phyloP scores from a whole-genome alignment of 2,888 invertebrate species.

The Hermaeophaga mercurialis region DNA sequence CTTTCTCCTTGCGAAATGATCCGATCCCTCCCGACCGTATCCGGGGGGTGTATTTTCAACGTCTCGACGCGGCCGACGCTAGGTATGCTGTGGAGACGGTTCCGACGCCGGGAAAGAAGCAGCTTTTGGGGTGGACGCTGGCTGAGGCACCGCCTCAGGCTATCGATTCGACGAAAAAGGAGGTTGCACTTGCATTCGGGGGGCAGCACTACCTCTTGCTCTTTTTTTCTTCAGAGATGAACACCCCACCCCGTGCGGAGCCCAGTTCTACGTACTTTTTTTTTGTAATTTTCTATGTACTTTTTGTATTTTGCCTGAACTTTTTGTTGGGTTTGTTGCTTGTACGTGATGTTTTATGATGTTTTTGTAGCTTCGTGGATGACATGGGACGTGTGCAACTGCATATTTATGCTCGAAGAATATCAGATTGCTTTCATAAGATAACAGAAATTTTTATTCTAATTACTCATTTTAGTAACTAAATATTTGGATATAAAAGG shows the following conservation, averaged over 20 bases:
- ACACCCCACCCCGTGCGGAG: not conserved
- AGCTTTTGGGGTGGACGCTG: slow-evolving; percentile 54
- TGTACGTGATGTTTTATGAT: slow-evolving; percentile 34
- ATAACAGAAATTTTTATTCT: no score
- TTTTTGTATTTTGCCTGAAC: slow-evolving; percentile 6
- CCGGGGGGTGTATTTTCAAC: slow-evolving; percentile 53
- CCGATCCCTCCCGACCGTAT: slow-evolving; percentile 46
- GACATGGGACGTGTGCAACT: slow-evolving; percentile 21
- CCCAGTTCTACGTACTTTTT: slow-evolving; percentile 3
- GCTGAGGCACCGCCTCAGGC: slow-evolving; percentile 50
- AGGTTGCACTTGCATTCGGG: slow-evolving; percentile 31
- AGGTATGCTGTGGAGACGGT: slow-evolving; percentile 60
- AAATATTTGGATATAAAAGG: no score
- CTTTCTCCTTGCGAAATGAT: slow-evolving; percentile 25
- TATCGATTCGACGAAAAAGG: slow-evolving; percentile 48
- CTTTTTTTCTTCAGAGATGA: slow-evolving; percentile 9
- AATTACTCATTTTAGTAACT: no score
- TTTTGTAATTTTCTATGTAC: slow-evolving; percentile 16
- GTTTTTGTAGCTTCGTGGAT: slow-evolving; percentile 21
- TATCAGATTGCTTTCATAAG: no score
- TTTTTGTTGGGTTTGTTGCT: slow-evolving; percentile 27
- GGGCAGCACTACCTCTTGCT: slow-evolving; percentile 18
- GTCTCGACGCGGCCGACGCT: slow-evolving; percentile 61
- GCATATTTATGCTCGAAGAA: slow-evolving; percentile 27
- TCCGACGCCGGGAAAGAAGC: slow-evolving; percentile 46